These are phyloP conservation scores for Rhinatrema bivittatum DNA, from an alignment of 2,797 vertebrate species.

Conservation along the genomic window DNA sequence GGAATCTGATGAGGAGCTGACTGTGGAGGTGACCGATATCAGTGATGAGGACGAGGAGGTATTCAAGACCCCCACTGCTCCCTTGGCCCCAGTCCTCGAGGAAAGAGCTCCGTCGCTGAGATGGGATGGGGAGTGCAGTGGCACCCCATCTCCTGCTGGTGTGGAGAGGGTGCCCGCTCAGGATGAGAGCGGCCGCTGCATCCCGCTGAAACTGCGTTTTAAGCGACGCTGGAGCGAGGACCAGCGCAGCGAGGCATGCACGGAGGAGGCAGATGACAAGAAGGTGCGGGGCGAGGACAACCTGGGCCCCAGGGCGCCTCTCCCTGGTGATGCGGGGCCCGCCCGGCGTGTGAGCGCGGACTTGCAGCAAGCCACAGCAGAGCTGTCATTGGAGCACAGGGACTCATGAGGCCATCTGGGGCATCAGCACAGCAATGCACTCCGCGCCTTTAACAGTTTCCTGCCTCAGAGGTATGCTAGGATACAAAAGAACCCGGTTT, in stretches of 20 bases:
- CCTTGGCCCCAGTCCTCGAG: constrained; percentile 29
- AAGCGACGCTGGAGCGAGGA: constrained; percentile 91
- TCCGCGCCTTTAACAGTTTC: too few species aligned
- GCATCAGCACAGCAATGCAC: too few species aligned
- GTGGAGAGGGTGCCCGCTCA: neutral
- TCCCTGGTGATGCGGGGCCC: constrained; percentile 2
- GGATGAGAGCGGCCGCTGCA: constrained; percentile 49
- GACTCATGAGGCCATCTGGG: constrained; percentile 72
- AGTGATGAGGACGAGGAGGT: constrained; percentile 82
- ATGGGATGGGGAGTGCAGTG: neutral
- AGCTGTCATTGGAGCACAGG: constrained; percentile 83
- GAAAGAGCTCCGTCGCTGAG: constrained; percentile 7
- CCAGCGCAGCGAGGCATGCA: constrained; percentile 76
- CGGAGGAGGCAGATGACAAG: constrained; percentile 75
- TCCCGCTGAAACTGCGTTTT: constrained; percentile 85
- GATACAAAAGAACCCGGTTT: neutral
- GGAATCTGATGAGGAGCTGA: constrained; percentile 62
- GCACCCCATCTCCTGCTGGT: neutral
- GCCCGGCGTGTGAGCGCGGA: constrained; percentile 65
- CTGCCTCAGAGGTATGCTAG: too few species aligned
- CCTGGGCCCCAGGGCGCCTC: constrained; percentile 21
- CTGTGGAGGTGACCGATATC: constrained; percentile 80
- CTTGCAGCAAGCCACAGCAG: constrained; percentile 80
- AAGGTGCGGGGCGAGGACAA: constrained; percentile 70
- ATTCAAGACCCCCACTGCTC: constrained; percentile 77